Percentiles rank a stretch among this genome's conserved stretches.
Evolutionary conservation across 1,140 invertebrate species (phyloP).

Genomic region (Lasioglossum albipes): DNA sequence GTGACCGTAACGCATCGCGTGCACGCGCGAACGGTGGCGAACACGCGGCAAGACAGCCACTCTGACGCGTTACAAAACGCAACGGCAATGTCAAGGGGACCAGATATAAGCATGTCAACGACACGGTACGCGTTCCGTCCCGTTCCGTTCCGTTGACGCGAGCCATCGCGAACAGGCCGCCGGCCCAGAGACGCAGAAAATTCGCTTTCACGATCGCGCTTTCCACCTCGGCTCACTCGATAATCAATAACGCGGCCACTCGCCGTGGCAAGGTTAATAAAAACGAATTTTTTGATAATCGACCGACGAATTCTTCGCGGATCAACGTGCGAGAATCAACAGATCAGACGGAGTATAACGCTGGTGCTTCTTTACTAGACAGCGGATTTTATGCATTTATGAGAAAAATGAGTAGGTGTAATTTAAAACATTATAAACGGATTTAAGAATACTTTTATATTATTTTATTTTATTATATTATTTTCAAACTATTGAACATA

Average conservation of each 20-base stretch:
- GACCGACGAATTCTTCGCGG: neutral
- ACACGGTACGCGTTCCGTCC: conserved; percentile 3
- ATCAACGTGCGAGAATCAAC: too few species aligned
- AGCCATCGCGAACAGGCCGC: neutral
- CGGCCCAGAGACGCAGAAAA: neutral
- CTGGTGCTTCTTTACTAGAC: too few species aligned
- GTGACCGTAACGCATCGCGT: conserved; percentile 16
- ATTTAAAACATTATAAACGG: too few species aligned
- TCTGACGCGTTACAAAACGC: conserved; percentile 30
- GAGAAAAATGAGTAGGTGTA: too few species aligned
- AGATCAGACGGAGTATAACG: too few species aligned
- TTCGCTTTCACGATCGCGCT: neutral
- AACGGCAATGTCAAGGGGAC: conserved; percentile 60
- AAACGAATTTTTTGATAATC: neutral
- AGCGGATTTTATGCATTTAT: too few species aligned
- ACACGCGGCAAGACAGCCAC: conserved; percentile 36
- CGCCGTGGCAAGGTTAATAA: neutral
- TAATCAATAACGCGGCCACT: neutral
- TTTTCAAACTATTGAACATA: too few species aligned
- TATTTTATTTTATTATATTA: too few species aligned
- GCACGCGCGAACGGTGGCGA: conserved; percentile 33
- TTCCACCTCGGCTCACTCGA: too few species aligned
- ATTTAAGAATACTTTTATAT: too few species aligned
- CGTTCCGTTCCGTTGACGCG: neutral
- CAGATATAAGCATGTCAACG: conserved; percentile 39